phyloP scores from a whole-genome alignment of 2,888 invertebrate genomes.

The Mycalesis mineus region DNA sequence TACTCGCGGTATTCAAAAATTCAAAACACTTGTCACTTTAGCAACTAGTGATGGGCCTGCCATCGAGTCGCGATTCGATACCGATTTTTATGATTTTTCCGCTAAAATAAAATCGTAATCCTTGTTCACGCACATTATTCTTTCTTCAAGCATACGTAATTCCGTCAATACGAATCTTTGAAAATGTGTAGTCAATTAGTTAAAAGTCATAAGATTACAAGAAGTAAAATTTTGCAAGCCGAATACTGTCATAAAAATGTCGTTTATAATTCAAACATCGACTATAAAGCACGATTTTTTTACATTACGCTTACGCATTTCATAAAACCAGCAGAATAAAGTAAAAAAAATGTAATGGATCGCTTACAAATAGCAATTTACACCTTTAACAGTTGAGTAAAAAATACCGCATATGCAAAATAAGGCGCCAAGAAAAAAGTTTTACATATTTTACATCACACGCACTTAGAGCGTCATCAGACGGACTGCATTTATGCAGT shows the following conservation, averaged over 20 bases:
- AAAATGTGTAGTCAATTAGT: slow-evolving; percentile 41
- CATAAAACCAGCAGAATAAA: neutral
- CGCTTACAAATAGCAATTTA: too few species aligned
- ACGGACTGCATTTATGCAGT: too few species aligned
- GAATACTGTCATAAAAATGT: neutral
- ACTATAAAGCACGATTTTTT: neutral
- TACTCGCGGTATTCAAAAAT: slow-evolving; percentile 26
- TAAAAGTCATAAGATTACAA: neutral
- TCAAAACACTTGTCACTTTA: slow-evolving; percentile 6
- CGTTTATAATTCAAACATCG: neutral
- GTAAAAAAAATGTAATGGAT: too few species aligned
- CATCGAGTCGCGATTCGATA: slow-evolving; percentile 30
- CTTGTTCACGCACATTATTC: slow-evolving; percentile 39
- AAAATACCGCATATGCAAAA: too few species aligned
- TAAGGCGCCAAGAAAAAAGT: too few species aligned
- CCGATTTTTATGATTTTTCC: slow-evolving; percentile 16
- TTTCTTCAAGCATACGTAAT: slow-evolving; percentile 34
- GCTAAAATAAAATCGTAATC: slow-evolving; percentile 40
- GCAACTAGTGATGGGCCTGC: slow-evolving; percentile 39
- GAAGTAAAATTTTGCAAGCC: neutral
- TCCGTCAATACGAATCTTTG: slow-evolving; percentile 39
- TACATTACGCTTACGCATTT: neutral
- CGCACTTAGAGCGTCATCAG: too few species aligned
- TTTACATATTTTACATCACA: too few species aligned
- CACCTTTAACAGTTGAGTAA: too few species aligned